Conservation (phyloP, 2,113 vertebrate species). For the Oryzias curvinotus region DNA sequence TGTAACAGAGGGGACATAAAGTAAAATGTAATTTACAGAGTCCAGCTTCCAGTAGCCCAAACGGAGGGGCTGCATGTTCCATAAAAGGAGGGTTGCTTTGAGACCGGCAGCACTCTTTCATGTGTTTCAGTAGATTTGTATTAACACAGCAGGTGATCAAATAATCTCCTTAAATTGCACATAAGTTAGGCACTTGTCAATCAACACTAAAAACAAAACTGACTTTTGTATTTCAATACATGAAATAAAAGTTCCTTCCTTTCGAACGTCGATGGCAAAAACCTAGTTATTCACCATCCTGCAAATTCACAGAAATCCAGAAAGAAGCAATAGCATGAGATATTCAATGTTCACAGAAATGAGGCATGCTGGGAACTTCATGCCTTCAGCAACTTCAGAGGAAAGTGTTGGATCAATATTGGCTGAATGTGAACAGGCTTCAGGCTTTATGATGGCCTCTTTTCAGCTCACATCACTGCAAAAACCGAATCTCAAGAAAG, state of each 20-base stretch:
- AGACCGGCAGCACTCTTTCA: constrained; percentile 24
- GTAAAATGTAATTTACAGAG: constrained; percentile 21
- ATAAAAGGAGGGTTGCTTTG: constrained; percentile 26
- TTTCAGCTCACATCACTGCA: no score
- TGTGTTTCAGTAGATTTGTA: constrained; percentile 6
- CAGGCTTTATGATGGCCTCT: no score
- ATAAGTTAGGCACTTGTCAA: background rate
- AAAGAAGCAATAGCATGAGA: no score
- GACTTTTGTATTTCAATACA: no score
- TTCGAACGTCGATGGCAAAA: background rate
- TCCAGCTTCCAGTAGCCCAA: constrained; percentile 14
- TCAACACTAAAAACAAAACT: background rate
- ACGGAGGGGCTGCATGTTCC: constrained; percentile 17
- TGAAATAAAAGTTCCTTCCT: background rate
- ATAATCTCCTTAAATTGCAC: constrained; percentile 39
- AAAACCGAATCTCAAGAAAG: no score
- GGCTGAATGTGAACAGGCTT: no score
- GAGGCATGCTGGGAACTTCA: no score
- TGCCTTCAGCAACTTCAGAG: no score
- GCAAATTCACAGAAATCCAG: no score
- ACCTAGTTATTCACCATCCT: no score
- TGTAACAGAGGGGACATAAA: constrained; percentile 16
- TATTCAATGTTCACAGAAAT: no score
- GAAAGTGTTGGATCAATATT: no score
- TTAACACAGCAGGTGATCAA: constrained; percentile 34